Conservation (phyloP, 1,140 invertebrate species). For the Samia ricini region DNA sequence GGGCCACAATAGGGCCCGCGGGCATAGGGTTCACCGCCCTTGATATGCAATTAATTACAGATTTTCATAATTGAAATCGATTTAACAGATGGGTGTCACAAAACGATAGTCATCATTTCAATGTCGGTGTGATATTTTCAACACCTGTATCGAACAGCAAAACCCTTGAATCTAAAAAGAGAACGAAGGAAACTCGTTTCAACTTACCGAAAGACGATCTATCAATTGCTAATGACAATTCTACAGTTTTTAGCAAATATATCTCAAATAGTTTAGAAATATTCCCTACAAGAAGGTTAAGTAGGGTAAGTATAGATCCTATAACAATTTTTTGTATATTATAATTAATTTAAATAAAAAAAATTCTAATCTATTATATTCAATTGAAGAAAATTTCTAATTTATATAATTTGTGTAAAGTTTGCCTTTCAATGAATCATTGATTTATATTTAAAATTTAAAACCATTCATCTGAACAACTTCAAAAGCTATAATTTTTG, state of each 20-base stretch:
- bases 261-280: slow-evolving; percentile 68
- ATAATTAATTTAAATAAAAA: background rate
- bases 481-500: too few relatives aligned
- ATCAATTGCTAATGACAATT: slow-evolving; percentile 56
- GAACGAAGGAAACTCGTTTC: slow-evolving; percentile 80
- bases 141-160: slow-evolving; percentile 84
- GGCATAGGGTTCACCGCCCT: too few relatives aligned
- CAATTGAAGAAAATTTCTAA: too few relatives aligned
- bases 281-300: slow-evolving; percentile 66
- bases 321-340: background rate
- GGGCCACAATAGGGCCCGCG: too few relatives aligned
- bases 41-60: too few relatives aligned
- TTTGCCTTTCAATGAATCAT: too few relatives aligned
- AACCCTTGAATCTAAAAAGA: slow-evolving; percentile 69
- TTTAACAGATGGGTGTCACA: slow-evolving; percentile 70
- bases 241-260: slow-evolving; percentile 59
- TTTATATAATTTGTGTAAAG: too few relatives aligned
- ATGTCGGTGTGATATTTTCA: slow-evolving; percentile 84
- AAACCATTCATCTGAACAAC: too few relatives aligned
- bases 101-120: slow-evolving; percentile 72
- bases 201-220: slow-evolving; percentile 76
- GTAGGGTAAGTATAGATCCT: slow-evolving; percentile 45
- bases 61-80: background rate
- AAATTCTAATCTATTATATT: background rate
- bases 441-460: too few relatives aligned